Percentiles rank a stretch among this genome's conserved stretches.
These are phyloP conservation scores for Aquatica leii DNA, from an alignment of 2,888 invertebrate genomes.

Conservation along the genomic window DNA sequence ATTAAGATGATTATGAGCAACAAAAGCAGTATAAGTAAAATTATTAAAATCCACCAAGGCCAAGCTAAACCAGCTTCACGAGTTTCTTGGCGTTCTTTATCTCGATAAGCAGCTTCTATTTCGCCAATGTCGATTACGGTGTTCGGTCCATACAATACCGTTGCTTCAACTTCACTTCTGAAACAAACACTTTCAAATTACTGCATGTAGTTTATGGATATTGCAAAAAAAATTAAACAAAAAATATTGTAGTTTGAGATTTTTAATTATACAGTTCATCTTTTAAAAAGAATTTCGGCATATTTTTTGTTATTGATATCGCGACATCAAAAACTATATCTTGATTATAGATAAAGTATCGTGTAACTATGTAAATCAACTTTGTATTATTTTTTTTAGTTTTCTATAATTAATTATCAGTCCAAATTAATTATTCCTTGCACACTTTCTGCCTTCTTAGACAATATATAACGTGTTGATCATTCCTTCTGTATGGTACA, in stretches of 20 bases:
- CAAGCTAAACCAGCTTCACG: conserved; percentile 65
- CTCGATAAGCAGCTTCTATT: conserved; percentile 68
- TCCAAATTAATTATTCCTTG: too few relatives aligned
- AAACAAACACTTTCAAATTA: conserved; percentile 39
- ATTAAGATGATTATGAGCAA: conserved; percentile 75
- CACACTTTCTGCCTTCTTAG: too few relatives aligned
- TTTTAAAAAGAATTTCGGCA: too few relatives aligned
- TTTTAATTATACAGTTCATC: background rate
- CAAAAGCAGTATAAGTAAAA: conserved; percentile 78
- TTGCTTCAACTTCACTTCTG: conserved; percentile 77
- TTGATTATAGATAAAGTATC: too few relatives aligned
- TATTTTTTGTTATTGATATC: too few relatives aligned
- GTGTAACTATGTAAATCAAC: too few relatives aligned
- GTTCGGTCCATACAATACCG: conserved; percentile 70
- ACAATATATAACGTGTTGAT: too few relatives aligned
- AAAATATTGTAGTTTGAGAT: too few relatives aligned
- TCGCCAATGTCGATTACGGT: conserved; percentile 76
- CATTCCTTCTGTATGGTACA: too few relatives aligned
- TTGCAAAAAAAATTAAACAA: background rate
- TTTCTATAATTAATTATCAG: too few relatives aligned
- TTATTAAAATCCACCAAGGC: conserved; percentile 77
- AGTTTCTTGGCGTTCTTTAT: conserved; percentile 38
- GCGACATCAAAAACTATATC: too few relatives aligned
- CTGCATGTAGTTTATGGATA: background rate
- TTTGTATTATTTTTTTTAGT: too few relatives aligned